Evolutionary conservation across 1,140 invertebrate genomes (phyloP), one percentile per base, ranked within the genome.

Genomic region (Lineus longissimus): DNA sequence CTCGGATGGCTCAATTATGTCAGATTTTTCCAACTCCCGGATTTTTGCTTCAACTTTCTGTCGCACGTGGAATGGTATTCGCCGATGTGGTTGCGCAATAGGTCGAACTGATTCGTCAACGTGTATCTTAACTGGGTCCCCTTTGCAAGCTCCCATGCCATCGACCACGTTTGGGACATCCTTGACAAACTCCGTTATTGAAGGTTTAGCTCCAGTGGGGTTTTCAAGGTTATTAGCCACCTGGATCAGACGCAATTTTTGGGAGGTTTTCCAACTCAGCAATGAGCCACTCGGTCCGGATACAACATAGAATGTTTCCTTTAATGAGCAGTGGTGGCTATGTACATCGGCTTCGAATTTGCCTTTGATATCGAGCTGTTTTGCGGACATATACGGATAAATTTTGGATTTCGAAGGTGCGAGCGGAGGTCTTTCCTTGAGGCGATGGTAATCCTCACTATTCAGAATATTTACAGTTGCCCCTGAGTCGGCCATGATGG

Each of bases 1-100:
- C 11, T 70, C 60, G 2, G 67, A 69, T 17, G 33, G 36, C 61
- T 74, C 69, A 40, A 76, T 68, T 33, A 76, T 69, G 55, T 73
- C 71, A 19, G 64, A 17, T 41, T 66, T 25, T 41, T 62, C 40
- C 15, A 70, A 41, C 22, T 74, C 65, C n/a, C 64, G 17, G 17
- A 73, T 7, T 61, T 74, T 71, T 29, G n/a, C 33, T 15, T 67
- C 63, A 9, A 70, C 30, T 51, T 66, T 68, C 0, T 71, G 59
- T 19, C 70, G 55, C 4, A 68, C 47, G 22, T 66, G 36, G 43
- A 61, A 73, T 6, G 62, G 67, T 22, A 72, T 51, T n/a, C 67
- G 40, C 4, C 66, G 31, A 15, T 66, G 15, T 55, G 51, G 62
- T 56, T 68, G 63, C 30, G 59, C 36, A 31, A 66, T 56, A 11